These are phyloP conservation scores for Bubalus kerabau DNA, from an alignment of 2,113 vertebrate species.

Conservation along the genomic window DNA sequence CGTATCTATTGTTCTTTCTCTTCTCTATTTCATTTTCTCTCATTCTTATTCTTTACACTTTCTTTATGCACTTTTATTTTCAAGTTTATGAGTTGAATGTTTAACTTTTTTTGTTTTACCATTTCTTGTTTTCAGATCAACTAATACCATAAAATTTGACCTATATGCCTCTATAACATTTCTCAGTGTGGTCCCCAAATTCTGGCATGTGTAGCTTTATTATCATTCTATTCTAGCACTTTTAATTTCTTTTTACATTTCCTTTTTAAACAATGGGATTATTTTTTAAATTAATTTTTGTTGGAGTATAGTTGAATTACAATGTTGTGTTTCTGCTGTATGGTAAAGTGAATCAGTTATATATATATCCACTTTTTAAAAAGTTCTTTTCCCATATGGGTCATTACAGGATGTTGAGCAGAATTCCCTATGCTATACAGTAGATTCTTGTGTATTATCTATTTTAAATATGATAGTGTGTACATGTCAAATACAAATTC, in stretches of 20 bases:
- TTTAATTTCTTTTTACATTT: background rate
- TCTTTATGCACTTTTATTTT: background rate
- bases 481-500: background rate
- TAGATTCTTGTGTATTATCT: background rate
- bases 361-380: background rate
- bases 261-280: background rate
- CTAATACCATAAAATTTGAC: background rate
- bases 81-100: background rate
- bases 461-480: background rate
- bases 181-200: background rate
- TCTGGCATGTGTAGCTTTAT: background rate
- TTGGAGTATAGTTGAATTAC: background rate
- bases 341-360: background rate
- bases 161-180: background rate
- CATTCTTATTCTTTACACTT: background rate
- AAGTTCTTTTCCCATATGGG: background rate
- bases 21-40: background rate
- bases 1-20: background rate
- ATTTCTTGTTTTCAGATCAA: background rate
- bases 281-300: background rate
- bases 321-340: background rate
- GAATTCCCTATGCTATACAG: background rate
- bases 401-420: background rate
- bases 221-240: background rate
- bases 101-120: background rate